Conservation (phyloP, 1,140 invertebrate genomes). For the Pectinophora gossypiella region DNA sequence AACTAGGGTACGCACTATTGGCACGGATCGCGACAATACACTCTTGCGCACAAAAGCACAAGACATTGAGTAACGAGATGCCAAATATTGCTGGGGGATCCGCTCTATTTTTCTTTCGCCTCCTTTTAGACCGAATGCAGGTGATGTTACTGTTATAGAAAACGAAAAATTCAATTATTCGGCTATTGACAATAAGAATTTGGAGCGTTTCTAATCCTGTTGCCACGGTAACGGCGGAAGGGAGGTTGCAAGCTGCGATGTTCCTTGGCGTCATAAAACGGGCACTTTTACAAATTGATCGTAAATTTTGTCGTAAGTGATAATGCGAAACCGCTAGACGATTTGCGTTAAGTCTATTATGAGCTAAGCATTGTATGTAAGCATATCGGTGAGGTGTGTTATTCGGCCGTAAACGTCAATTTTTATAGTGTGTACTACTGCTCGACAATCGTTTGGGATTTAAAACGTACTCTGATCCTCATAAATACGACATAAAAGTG, state of each 20-base stretch:
- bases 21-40: slow-evolving; percentile 38
- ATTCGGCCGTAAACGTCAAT: neutral
- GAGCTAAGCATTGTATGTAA: slow-evolving; percentile 17
- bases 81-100: slow-evolving; percentile 45
- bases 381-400: neutral
- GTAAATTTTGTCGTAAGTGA: slow-evolving; percentile 50
- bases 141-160: slow-evolving; percentile 56
- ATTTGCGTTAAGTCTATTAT: neutral
- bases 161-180: slow-evolving; percentile 64
- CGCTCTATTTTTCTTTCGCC: slow-evolving; percentile 45
- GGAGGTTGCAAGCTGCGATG: neutral
- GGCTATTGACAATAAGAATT: slow-evolving; percentile 47
- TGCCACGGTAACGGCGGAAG: slow-evolving; percentile 18
- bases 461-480: too few relatives aligned
- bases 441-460: too few relatives aligned
- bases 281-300: slow-evolving; percentile 56
- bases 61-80: slow-evolving; percentile 60
- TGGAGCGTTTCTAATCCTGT: slow-evolving; percentile 41
- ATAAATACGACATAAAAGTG: too few relatives aligned
- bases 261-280: slow-evolving; percentile 30
- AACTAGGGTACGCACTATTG: slow-evolving; percentile 19
- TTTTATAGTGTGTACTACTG: neutral
- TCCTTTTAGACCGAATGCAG: slow-evolving; percentile 46
- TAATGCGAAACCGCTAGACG: slow-evolving; percentile 28
- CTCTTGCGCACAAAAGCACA: slow-evolving; percentile 35